Conservation (phyloP, 2,888 invertebrate species). For the Ernsta delagoae region DNA sequence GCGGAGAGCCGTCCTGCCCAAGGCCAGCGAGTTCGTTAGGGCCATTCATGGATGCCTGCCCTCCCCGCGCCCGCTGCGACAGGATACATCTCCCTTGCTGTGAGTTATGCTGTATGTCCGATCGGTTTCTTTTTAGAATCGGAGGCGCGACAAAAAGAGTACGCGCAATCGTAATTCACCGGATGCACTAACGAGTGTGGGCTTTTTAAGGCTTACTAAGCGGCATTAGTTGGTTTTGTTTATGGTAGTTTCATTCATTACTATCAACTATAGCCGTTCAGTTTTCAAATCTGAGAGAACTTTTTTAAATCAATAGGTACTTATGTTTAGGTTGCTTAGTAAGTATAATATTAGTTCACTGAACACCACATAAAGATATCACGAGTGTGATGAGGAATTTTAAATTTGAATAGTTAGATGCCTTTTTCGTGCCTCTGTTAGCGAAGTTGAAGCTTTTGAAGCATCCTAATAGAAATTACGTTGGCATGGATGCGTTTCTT, state of each 20-base stretch:
- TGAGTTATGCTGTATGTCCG: conserved; percentile 73
- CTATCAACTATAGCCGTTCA: too few species aligned
- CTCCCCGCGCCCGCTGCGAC: conserved; percentile 56
- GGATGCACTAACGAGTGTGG: conserved; percentile 83
- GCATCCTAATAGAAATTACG: conserved; percentile 49
- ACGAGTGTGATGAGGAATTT: not conserved
- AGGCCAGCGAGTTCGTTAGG: conserved; percentile 82
- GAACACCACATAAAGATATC: not conserved
- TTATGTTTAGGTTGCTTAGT: too few species aligned
- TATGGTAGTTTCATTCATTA: conserved; percentile 35
- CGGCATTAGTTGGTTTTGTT: conserved; percentile 72
- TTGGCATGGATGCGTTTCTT: conserved; percentile 14
- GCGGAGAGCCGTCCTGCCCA: conserved; percentile 62
- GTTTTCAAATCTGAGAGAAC: too few species aligned
- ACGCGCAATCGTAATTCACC: conserved; percentile 78
- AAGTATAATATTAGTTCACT: not conserved
- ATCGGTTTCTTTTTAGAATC: conserved; percentile 73
- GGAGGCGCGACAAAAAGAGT: conserved; percentile 67
- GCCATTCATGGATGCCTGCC: conserved; percentile 82
- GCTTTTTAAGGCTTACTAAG: conserved; percentile 66
- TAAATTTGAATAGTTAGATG: not conserved
- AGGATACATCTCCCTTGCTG: conserved; percentile 73
- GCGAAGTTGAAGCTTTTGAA: conserved; percentile 55
- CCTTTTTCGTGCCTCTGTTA: conserved; percentile 4
- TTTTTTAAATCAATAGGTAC: too few species aligned